Percentiles rank a stretch among this genome's conserved stretches.
Conservation (phyloP, 2,888 invertebrate species). For the Barypeithes pellucidus region DNA sequence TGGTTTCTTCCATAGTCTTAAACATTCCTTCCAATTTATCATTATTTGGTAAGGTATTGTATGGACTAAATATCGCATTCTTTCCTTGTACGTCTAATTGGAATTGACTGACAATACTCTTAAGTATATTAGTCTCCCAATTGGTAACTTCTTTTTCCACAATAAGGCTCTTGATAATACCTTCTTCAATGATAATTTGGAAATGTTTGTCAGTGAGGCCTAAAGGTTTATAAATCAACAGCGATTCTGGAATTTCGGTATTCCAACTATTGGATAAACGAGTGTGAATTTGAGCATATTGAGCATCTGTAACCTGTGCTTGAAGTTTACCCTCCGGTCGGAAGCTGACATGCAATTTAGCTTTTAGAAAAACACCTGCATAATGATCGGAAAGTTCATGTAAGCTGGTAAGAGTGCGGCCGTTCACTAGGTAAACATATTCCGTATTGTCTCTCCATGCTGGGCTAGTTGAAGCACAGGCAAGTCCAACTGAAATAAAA, state of each 20-base stretch:
- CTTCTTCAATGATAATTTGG: conserved; percentile 76
- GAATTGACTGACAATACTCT: conserved; percentile 79
- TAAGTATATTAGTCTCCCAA: conserved; percentile 80
- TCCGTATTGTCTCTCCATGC: conserved; percentile 76
- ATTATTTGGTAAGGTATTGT: conserved; percentile 65
- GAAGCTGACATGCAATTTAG: conserved; percentile 74
- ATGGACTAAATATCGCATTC: conserved; percentile 73
- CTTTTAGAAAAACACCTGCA: conserved; percentile 74
- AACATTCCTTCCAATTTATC: conserved; percentile 75
- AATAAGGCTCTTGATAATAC: conserved; percentile 75
- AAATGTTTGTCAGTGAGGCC: conserved; percentile 76
- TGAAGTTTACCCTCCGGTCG: conserved; percentile 70
- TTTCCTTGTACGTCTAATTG: conserved; percentile 77
- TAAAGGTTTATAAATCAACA: conserved; percentile 74
- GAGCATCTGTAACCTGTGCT: conserved; percentile 70
- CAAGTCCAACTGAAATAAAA: conserved; percentile 64
- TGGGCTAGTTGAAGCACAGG: conserved; percentile 62
- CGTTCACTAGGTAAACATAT: conserved; percentile 75
- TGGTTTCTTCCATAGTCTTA: conserved; percentile 81
- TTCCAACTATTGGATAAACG: conserved; percentile 72
- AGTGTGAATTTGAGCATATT: conserved; percentile 72
- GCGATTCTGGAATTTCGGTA: conserved; percentile 69
- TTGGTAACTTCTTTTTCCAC: conserved; percentile 74
- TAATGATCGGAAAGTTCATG: conserved; percentile 74
- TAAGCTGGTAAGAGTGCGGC: conserved; percentile 75